A percentile compares a stretch with the other conserved stretches of the same genome.
Evolutionary conservation across 2,113 vertebrate species (phyloP).

Genomic region (Sphyrna mokarran): DNA sequence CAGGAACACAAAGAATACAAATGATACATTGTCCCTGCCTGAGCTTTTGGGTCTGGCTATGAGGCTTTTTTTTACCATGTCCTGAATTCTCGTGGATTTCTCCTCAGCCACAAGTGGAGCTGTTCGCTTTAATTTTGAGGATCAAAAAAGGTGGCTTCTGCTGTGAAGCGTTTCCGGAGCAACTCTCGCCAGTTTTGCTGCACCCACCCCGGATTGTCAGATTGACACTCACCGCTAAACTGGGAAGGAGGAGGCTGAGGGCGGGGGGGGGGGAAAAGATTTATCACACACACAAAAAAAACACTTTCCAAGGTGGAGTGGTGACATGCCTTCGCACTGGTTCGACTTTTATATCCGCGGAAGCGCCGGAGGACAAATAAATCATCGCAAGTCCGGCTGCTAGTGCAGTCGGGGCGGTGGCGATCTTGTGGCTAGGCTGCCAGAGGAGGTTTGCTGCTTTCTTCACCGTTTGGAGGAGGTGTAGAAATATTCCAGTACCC

Average conservation of each 20-base stretch:
- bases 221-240: background rate
- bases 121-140: conserved; percentile 16
- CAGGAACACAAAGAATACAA: conserved; percentile 8
- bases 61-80: background rate
- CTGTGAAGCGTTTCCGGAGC: conserved; percentile 32
- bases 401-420: too few relatives aligned
- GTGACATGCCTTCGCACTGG: background rate
- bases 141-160: conserved; percentile 29
- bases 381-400: background rate
- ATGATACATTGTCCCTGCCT: background rate
- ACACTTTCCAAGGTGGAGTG: background rate
- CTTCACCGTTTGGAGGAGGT: background rate
- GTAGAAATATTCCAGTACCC: too few relatives aligned
- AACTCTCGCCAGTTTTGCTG: background rate
- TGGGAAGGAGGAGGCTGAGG: too few relatives aligned
- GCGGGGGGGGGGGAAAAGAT: too few relatives aligned
- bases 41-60: too few relatives aligned
- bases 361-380: background rate
- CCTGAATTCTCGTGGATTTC: background rate
- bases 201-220: background rate
- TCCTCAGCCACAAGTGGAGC: conserved; percentile 20
- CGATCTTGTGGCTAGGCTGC: background rate
- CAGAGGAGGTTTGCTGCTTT: background rate
- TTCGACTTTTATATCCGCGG: background rate
- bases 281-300: too few relatives aligned